Conservation (phyloP, 1,140 invertebrate species). For the Globodera rostochiensis region DNA sequence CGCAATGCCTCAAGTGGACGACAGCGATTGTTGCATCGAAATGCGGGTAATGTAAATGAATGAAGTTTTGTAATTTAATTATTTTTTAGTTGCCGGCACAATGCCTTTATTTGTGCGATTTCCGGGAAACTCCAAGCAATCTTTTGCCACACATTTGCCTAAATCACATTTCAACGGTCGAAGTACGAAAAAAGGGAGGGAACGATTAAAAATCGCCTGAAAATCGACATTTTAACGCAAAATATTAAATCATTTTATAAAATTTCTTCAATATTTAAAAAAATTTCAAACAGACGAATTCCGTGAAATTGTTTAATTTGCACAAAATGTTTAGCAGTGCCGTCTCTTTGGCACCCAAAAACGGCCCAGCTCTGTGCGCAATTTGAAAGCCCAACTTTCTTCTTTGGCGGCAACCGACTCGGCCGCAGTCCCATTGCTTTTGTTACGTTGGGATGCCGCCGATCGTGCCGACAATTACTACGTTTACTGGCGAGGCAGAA, state of each 20-base stretch:
- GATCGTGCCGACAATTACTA: constrained; percentile 27
- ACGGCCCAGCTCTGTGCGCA: constrained; percentile 10
- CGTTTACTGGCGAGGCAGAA: constrained; percentile 25
- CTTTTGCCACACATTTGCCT: constrained; percentile 15
- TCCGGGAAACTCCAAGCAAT: constrained; percentile 6
- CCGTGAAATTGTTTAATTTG: too few relatives aligned
- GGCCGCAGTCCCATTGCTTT: not conserved
- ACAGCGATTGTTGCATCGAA: constrained; percentile 25
- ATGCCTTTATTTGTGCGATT: constrained; percentile 30
- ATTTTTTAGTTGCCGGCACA: constrained; percentile 19
- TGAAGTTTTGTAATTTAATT: not conserved
- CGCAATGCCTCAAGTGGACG: constrained; percentile 23
- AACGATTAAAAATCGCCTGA: not conserved
- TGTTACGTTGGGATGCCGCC: not conserved
- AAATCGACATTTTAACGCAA: not conserved
- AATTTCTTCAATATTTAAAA: too few relatives aligned
- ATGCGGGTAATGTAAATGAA: constrained; percentile 5
- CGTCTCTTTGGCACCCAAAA: constrained; percentile 22
- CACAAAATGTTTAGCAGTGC: constrained; percentile 2
- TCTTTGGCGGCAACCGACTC: not conserved
- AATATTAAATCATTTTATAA: too few relatives aligned
- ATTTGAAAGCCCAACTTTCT: not conserved
- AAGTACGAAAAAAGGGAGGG: not conserved
- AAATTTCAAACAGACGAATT: too few relatives aligned
- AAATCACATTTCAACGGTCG: constrained; percentile 8